Evolutionary conservation across 2,797 vertebrate genomes (phyloP).

Genomic region (Crypturellus tataupa): DNA sequence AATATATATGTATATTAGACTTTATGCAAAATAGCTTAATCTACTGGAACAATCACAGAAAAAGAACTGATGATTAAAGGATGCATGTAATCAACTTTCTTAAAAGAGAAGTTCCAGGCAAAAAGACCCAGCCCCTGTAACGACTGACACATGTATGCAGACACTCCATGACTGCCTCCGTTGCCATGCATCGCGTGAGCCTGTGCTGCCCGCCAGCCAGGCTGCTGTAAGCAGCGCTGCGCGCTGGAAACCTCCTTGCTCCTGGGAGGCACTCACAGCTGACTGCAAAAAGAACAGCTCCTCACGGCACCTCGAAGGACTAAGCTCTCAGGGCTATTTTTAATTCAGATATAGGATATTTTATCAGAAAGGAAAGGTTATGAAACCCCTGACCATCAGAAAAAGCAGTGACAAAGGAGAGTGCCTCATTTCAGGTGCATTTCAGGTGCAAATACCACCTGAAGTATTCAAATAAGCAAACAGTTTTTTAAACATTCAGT

Average conservation of each 20-base stretch:
- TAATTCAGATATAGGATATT: not conserved
- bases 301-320: not conserved
- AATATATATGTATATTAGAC: not conserved
- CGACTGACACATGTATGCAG: rapidly evolving
- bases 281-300: not conserved
- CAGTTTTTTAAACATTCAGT: not conserved
- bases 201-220: not conserved
- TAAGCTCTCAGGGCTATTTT: not conserved
- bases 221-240: not conserved
- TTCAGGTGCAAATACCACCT: not conserved
- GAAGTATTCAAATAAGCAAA: not conserved
- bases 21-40: not conserved
- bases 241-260: not conserved
- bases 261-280: not conserved
- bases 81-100: not conserved
- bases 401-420: not conserved
- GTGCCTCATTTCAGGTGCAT: too few species aligned
- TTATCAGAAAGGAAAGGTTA: not conserved
- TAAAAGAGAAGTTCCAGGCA: not conserved
- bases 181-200: not conserved
- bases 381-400: not conserved
- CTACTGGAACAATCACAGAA: not conserved
- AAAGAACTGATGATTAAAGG: not conserved
- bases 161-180: not conserved
- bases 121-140: not conserved